phyloP scores from a whole-genome alignment of 2,113 vertebrate species.

The human region GRCh38 chr11:80967001-80967500 shows the following conservation, averaged over 20 bases:
- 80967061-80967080: background rate
- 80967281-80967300: background rate
- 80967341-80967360: background rate
- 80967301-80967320: background rate
- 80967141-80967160: background rate
- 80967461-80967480: background rate
- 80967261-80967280: background rate
- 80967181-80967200: background rate
- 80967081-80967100: background rate
- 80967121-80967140: background rate
- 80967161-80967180: background rate
- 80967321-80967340: background rate
- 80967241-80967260: background rate
- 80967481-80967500: background rate
- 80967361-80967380: background rate
- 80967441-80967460: background rate
- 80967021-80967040: background rate
- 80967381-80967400: background rate
- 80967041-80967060: background rate
- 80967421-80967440: background rate
- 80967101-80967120: background rate
- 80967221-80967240: background rate
- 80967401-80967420: background rate
- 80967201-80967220: background rate
- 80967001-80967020: background rate